Evolutionary conservation across 53 echinoderm and acorn worm species (phyloP).

Genomic region (Henricia sp.): DNA sequence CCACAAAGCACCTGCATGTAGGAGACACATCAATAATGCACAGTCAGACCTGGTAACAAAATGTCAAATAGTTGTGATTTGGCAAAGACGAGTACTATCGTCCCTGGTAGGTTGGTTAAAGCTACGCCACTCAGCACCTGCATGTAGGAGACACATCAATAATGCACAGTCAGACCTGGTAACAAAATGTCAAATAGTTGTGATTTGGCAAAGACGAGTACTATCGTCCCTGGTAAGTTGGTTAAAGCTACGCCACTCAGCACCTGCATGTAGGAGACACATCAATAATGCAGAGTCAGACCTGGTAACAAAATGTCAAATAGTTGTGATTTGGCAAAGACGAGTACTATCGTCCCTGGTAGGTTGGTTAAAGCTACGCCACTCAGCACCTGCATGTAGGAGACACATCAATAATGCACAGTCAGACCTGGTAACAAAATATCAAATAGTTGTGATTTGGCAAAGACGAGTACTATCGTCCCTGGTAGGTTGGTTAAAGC

Average conservation of each 20-base stretch:
- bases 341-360: conserved; percentile 90
- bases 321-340: conserved; percentile 88
- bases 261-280: too few species aligned
- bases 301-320: conserved; percentile 88
- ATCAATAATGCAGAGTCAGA: too few species aligned
- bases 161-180: too few species aligned
- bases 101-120: conserved; percentile 96
- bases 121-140: conserved; percentile 95
- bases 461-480: conserved; percentile 90
- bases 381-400: conserved; percentile 82
- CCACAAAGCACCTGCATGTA: conserved; percentile 93
- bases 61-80: conserved; percentile 91
- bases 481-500: conserved; percentile 96
- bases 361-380: conserved; percentile 96
- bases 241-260: conserved; percentile 96
- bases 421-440: too few species aligned
- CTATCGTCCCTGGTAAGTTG: conserved; percentile 91
- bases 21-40: too few species aligned
- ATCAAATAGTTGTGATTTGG: conserved; percentile 87
- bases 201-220: conserved; percentile 88
- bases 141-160: too few species aligned
- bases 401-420: too few species aligned
- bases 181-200: conserved; percentile 88
- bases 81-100: conserved; percentile 93
- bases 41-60: too few species aligned